phyloP scores from a whole-genome alignment of 2,888 invertebrate species.

The Trypoxylon attenuatum region DNA sequence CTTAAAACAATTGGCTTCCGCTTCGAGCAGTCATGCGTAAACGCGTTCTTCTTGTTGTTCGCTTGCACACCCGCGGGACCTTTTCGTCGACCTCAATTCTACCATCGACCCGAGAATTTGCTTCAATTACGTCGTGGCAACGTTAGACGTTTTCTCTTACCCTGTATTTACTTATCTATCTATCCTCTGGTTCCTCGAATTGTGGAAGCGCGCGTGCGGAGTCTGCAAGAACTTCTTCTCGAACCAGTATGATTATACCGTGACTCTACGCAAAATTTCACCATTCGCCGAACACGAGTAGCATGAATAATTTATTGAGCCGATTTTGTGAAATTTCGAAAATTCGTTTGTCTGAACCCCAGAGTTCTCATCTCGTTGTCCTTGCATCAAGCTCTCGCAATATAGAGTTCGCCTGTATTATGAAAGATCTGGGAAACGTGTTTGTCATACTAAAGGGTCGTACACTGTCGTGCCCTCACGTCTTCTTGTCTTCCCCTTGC shows the following conservation, averaged over 20 bases:
- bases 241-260: neutral
- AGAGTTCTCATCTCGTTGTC: neutral
- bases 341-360: neutral
- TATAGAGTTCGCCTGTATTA: neutral
- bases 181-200: neutral
- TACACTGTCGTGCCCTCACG: neutral
- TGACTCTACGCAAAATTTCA: neutral
- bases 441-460: neutral
- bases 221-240: neutral
- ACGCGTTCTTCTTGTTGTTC: slow-evolving; percentile 25
- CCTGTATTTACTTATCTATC: neutral
- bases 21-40: slow-evolving; percentile 44
- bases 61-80: slow-evolving; percentile 7
- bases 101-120: slow-evolving; percentile 14
- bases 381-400: neutral
- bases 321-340: neutral
- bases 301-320: neutral
- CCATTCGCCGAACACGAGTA: neutral
- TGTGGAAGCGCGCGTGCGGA: no score
- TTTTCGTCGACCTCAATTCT: slow-evolving; percentile 13
- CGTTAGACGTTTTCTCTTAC: slow-evolving; percentile 9
- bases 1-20: slow-evolving; percentile 54
- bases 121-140: neutral
- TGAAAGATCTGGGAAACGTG: neutral
- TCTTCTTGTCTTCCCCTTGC: neutral